Evolutionary conservation across 1,140 invertebrate genomes (phyloP).

Genomic region (Frieseomelitta varia): DNA sequence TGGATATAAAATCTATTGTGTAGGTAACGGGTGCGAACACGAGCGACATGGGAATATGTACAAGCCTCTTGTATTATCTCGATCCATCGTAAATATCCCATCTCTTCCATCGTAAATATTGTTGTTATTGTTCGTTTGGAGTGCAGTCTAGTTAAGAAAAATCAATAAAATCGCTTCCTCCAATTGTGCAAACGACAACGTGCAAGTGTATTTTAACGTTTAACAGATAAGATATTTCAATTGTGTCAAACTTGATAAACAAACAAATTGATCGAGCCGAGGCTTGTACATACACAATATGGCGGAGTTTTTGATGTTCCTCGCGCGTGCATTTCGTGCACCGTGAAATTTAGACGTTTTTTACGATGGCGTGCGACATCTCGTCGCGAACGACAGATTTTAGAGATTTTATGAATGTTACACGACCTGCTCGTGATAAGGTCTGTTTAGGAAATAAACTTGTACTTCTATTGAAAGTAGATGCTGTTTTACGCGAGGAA

Average conservation of each 20-base stretch:
- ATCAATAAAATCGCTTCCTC: no score
- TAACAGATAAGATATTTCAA: neutral
- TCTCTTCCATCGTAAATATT: neutral
- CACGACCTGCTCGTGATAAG: conserved; percentile 1
- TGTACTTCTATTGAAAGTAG: conserved; percentile 57
- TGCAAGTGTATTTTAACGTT: neutral
- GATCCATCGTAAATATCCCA: no score
- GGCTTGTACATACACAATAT: conserved; percentile 18
- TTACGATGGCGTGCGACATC: conserved; percentile 28
- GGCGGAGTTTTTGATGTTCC: conserved; percentile 22
- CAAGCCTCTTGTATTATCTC: conserved; percentile 6
- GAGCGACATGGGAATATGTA: neutral
- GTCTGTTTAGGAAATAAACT: conserved; percentile 19
- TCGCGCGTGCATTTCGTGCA: conserved; percentile 5
- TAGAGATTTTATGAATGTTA: conserved; percentile 53
- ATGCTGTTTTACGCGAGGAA: conserved; percentile 14
- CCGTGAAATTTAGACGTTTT: conserved; percentile 47
- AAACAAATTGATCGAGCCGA: neutral
- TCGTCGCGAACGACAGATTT: conserved; percentile 21
- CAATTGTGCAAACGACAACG: neutral
- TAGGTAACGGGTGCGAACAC: conserved; percentile 13
- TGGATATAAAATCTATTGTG: conserved; percentile 37
- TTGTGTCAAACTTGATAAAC: neutral
- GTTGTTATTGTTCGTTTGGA: no score
- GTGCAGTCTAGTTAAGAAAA: no score